Base-by-base conservation (phyloP, 2,888 invertebrate species). In the Drosophila testacea region DNA sequence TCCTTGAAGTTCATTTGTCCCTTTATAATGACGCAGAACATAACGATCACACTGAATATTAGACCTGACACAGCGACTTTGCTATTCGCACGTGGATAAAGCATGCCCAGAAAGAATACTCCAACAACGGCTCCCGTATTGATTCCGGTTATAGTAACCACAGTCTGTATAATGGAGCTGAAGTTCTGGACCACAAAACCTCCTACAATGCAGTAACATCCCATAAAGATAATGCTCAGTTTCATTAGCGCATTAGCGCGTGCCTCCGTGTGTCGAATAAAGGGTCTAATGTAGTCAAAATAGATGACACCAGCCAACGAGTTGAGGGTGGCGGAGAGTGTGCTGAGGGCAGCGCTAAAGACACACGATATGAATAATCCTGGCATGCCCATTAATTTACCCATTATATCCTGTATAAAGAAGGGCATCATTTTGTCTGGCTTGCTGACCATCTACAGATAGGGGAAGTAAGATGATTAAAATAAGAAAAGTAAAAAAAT, bases 21-120 rank as follows among this genome's bases (percentile, higher is more conserved):
- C 11, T 85, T 90, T 7, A 74, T n/a, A 16, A 91, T 81, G 22
- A 93, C 79, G 83, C 88, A 88, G 1, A 84, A 6, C 80, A 92
- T 87, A 1, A 63, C 61, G 0, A 69, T 1, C 4, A 92, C 75
- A 62, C 91, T 91, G 41, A 90, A 82, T 1, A 89, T 27, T 30
- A 91, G 81, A 7, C 91, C 87, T 7, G 79, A 64, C 4, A 90
- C 72, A 3, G 90, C 92, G 13, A 90, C 92, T 66, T 89, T 91
- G 46, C 87, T 92, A 89, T 94, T 95, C 0, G 94, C 93, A 92
- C 94, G 95, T 0, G 96, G 95, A 63, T 95, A 92, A 60, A 96
- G 92, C 93, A 96, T 95, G n/a, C 95, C 96, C 36, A 96, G 88
- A 5, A 94, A 93, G 82, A 96, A 96, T 0, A 95, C 93, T 1